Conservation (phyloP, 2,888 invertebrate genomes). For the Apotomis turbidana region DNA sequence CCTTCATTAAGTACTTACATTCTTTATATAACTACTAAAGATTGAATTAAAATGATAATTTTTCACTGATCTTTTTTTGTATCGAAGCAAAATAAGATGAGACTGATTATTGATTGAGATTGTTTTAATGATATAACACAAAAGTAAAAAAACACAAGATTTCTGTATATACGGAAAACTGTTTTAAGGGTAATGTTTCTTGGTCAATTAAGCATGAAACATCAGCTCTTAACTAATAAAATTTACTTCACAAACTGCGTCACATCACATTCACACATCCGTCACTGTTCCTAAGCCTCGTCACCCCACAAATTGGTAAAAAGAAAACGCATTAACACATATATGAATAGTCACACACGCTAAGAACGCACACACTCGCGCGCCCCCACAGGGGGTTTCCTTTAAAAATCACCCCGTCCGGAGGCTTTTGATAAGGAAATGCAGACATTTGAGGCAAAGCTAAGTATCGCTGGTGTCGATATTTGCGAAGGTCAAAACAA, state of each 20-base stretch:
- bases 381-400: conserved; percentile 55
- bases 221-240: not conserved
- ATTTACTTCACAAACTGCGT: not conserved
- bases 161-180: too few species aligned
- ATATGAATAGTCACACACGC: conserved; percentile 79
- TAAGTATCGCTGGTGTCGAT: conserved; percentile 76
- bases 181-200: too few species aligned
- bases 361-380: conserved; percentile 58
- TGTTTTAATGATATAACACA: too few species aligned
- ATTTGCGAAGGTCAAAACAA: conserved; percentile 59
- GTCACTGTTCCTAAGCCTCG: conserved; percentile 46
- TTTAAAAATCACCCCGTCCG: conserved; percentile 72
- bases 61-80: too few species aligned
- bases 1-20: too few species aligned
- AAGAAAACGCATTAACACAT: conserved; percentile 85
- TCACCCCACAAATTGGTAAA: conserved; percentile 81
- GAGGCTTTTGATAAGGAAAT: conserved; percentile 83
- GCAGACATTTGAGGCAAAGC: conserved; percentile 83
- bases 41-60: too few species aligned
- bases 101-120: too few species aligned
- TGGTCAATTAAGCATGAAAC: too few species aligned
- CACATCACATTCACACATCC: not conserved
- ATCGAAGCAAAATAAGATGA: too few species aligned
- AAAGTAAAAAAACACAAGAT: too few species aligned
- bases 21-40: too few species aligned